Base-by-base conservation (phyloP, 2,113 vertebrate species). In the Triplophysa tibetana region DNA sequence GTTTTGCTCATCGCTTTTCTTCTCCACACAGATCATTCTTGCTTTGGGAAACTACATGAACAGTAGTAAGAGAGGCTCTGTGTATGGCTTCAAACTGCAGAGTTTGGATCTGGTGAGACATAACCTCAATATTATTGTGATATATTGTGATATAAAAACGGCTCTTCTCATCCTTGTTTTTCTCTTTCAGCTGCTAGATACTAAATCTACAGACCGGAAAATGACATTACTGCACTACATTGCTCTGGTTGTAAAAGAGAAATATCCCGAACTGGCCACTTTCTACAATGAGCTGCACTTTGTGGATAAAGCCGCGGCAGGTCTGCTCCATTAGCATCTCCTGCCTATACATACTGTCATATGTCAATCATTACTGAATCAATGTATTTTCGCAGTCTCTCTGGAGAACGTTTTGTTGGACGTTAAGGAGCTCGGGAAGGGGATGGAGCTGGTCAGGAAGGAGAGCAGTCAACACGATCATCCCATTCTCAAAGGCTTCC, bases 21-120 rank as follows among this genome's bases (percentile, higher is more conserved):
- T 50, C 21, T 67, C 0, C 82, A 48, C 74, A 10, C 84, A 98
- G 97, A 97, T 99, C 85, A 98, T 99, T 79, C 86, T 99, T 82
- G 97, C 97, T 0, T 78, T 99, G 69, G 97, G 97, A 52, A 99
- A 99, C 90, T 99, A 99, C 90, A 99, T 99, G 97, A 99, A 99
- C 89, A 98, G 97, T 90, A 97, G 97, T 90, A 98, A 97, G 88
- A 93, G 97, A 19, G 97, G 97, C 0, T 95, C 95, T 0, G 96
- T 98, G 79, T 99, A 99, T 0, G 97, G 97, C 70, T 99, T 99
- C 86, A 97, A 97, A 86, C 89, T 97, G 33, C 96, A 97, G 88
- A 97, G 96, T 90, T 90, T 97, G 78, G 93, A 94, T 85, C 89
- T 94, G 90, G 93, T 94, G 85, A 89, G 92, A 38, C 33, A 38